Evolutionary conservation across 23 tunicate genomes (phyloP), one percentile per base, ranked within the genome.

Genomic region (Ciona savignyi): DNA sequence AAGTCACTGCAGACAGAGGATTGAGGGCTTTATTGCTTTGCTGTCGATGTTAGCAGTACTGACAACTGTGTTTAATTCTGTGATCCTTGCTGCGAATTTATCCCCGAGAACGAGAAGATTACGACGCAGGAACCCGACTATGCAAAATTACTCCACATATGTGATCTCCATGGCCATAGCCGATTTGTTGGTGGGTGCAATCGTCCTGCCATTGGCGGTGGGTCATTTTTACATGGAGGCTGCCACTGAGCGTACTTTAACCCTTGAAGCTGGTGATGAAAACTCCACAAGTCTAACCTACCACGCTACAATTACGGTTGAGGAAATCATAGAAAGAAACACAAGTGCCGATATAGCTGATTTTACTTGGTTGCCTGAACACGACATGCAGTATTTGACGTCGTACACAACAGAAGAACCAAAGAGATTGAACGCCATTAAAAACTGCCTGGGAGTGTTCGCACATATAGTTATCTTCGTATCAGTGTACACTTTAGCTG

Each of bases 121-220:
- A 65, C 42, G 83, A 0, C 70, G 76, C 22, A 63, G 96, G 25
- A 89, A 89, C 51, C 89, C 89, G 2, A 89, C 88, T 25, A 89
- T 89, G 96, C 76, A 49, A 60, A 89, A 89, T 62, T 89, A 89
- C 65, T 78, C 96, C 27, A 77, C 33, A 9, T 89, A 89, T 78
- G 96, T 89, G 25, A 60, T 89, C 11, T 89, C 96, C 0, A 66
- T 89, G 60, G 88, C 96, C 33, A 22, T 73, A 0, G 86, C 96
- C 34, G 96, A 89, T 62, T 62, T 83, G 33, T 60, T 89, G 72
- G 68, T 78, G 24, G 96, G 96, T 25, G 73, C 76, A 1, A 67
- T 83, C 30, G 96, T 89, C 21, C 62, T 89, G 67, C 96, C 96
- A 0, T 56, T 83, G 67, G 64, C 70, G 21, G 29, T 81, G 6